Evolutionary conservation across 2,888 invertebrate species (phyloP), one percentile per base, ranked within the genome.

Genomic region (Agrochola lota): DNA sequence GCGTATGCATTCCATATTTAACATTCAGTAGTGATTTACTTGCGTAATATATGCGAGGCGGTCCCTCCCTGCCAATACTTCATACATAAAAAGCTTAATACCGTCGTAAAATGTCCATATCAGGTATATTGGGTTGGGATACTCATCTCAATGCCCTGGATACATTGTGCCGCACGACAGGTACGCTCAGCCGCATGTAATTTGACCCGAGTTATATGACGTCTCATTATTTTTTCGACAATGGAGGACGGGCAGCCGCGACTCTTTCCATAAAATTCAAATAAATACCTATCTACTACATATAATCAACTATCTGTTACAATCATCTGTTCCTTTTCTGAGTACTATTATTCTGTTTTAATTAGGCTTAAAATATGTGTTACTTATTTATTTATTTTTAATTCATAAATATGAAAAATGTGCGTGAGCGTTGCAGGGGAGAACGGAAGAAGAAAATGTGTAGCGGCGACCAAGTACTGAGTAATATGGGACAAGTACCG

Each of bases 81-180:
- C 85, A 85, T 76, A 75, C 81, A 85, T 90, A 81, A 87, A 89
- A 87, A 88, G 87, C 85, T 88, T 88, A 89, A 90, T 89, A 81
- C 76, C 86, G 75, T 87, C 89, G 78, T 90, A 90, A 90, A 90
- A 88, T 87, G 81, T 86, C 89, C 89, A 89, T 90, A 89, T 86
- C 86, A 77, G 77, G 78, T 76, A 81, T 79, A 81, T 81, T 77
- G 84, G 84, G 40, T 81, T 76, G 81, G 81, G 40, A 69, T n/a
- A 55, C 63, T 60, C 78, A 74, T 76, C 67, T 67, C 85, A 60
- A 78, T 82, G 46, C 77, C 77, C 73, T 52, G 69, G 84, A 80
- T 79, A 87, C 87, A 80, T 79, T 71, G 83, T 75, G 77, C 74
- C 62, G 40, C 55, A 49, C 77, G 85, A 52, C 73, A 81, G 81